Conservation (phyloP, 2,888 invertebrate genomes). For the Coecobrya sp. region DNA sequence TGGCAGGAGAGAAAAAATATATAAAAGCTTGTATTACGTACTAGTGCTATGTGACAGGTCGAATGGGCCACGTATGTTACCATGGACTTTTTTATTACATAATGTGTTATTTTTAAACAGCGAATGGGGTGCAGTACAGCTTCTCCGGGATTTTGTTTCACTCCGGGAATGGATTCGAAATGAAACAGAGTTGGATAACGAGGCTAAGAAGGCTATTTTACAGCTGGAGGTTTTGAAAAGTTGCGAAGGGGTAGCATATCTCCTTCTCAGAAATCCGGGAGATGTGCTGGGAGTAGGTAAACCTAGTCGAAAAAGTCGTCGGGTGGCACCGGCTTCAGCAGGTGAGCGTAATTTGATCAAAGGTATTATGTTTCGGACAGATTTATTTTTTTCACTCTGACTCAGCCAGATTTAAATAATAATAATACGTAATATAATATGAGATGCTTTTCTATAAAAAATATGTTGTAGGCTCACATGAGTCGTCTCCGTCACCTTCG, state of each 20-base stretch:
- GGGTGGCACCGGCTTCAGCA: conserved; percentile 83
- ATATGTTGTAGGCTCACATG: conserved; percentile 81
- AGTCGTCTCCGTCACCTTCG: conserved; percentile 83
- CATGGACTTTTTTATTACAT: not conserved
- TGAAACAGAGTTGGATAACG: conserved; percentile 87
- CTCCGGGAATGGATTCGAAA: conserved; percentile 92
- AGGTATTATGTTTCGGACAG: too few relatives aligned
- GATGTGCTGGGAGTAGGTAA: conserved; percentile 93
- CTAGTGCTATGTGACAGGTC: not conserved
- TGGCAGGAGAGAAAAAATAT: conserved; percentile 16
- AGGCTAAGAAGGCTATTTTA: conserved; percentile 87
- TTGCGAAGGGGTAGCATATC: conserved; percentile 95
- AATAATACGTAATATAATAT: not conserved
- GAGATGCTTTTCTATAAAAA: not conserved
- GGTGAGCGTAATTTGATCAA: conserved; percentile 54
- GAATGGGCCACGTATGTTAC: not conserved
- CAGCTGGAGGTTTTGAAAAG: conserved; percentile 90
- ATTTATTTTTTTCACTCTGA: conserved; percentile 2
- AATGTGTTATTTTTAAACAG: conserved; percentile 87
- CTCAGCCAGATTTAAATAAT: not conserved
- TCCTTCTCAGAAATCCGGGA: conserved; percentile 93
- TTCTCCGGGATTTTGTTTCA: conserved; percentile 94
- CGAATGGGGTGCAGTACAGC: conserved; percentile 92
- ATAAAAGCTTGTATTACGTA: not conserved
- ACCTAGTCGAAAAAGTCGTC: conserved; percentile 82